A percentile compares a stretch with the other conserved stretches of the same genome.
phyloP scores from a whole-genome alignment of 2,113 vertebrate species.

The Henicopernis longicauda region DNA sequence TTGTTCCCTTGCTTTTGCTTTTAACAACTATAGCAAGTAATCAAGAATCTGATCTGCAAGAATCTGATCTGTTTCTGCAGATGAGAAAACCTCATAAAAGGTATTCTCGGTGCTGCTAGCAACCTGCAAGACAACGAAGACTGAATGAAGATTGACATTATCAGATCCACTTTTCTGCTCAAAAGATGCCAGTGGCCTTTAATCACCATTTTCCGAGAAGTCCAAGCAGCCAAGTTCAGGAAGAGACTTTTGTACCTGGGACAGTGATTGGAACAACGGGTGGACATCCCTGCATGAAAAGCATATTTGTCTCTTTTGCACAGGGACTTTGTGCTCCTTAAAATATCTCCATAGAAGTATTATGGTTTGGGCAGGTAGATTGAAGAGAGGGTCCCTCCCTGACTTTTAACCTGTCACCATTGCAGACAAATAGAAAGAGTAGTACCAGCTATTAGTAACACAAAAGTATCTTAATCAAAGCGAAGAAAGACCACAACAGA shows the following conservation, averaged over 20 bases:
- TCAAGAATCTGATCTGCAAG: neutral
- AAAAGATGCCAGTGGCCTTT: neutral
- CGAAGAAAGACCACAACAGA: neutral
- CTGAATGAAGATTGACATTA: neutral
- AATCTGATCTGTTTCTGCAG: neutral
- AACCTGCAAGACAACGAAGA: neutral
- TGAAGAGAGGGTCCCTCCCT: neutral
- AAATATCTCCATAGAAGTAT: neutral
- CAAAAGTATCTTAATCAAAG: neutral
- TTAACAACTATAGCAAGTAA: neutral
- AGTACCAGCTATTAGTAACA: neutral
- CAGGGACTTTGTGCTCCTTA: neutral
- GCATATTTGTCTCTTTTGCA: neutral
- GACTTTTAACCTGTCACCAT: neutral
- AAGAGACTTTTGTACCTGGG: neutral
- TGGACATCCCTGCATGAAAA: neutral
- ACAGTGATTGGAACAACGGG: rapidly evolving
- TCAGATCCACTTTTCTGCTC: neutral
- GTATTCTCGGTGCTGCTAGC: neutral
- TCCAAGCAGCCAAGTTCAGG: neutral
- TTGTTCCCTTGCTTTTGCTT: neutral
- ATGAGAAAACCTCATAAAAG: neutral
- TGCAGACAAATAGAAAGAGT: neutral
- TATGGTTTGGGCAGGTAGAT: neutral
- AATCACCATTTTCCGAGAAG: neutral